Base-by-base conservation (phyloP, 1,140 invertebrate species). In the Anthonomus grandis region DNA sequence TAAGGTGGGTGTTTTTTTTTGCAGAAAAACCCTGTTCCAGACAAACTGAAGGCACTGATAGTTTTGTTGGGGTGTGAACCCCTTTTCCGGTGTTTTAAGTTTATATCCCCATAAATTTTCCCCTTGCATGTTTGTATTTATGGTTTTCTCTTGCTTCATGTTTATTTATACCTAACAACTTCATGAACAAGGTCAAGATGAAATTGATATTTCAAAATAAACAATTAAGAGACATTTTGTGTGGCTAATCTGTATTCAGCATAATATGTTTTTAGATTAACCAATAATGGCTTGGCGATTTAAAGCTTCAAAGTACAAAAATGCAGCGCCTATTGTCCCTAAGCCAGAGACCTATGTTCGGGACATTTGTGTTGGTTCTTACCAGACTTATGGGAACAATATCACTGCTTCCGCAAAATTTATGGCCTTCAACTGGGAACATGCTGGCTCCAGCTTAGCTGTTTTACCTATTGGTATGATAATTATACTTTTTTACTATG, bases 261-360 rank as follows among this genome's bases (percentile, higher is more conserved):
- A n/a, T n/a, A n/a, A n/a, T n/a, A n/a, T n/a, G n/a, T 2, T 24
- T 45, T 45, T 25, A 25, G 12, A 3, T 23, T 12, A 23, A 38
- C n/a, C 24, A 47, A 47, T 44, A 41, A 93, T 92, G 90, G 90
- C 90, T 75, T 95, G 91, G 91, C 81, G 91, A 77, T 95, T 96
- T 77, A 96, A 96, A 82, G 90, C 90, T 71, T 95, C 93, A 49
- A 96, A 97, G 74, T 97, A 93, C 75, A 95, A 95, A 83, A 96
- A 97, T 89, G 90, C 93, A 55, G 86, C 90, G 60, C 91, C 93
- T 19, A 93, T 94, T 70, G 86, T 93, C 62, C 91, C 91, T 8
- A 95, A 93, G 72, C 87, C 89, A 57, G 93, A 95, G 78, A 86
- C 89, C 56, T 93, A 90, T 75, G 87, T 97, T 61, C 79, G 89